phyloP scores from a whole-genome alignment of 2,888 invertebrate species.

The Podotricha telesiphe region DNA sequence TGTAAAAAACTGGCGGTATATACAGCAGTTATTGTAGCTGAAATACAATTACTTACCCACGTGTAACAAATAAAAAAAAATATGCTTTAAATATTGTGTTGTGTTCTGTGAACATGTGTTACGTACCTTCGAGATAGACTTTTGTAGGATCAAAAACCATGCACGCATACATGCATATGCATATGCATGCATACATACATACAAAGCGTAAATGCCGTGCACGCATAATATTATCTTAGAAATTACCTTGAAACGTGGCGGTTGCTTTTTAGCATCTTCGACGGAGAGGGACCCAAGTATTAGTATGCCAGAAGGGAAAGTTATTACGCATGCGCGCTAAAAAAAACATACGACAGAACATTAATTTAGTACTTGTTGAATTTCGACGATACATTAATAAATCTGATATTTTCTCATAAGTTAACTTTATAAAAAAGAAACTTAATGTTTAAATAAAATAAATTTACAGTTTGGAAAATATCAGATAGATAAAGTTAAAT shows the following conservation, averaged over 20 bases:
- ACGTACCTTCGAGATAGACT: constrained; percentile 57
- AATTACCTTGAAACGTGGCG: constrained; percentile 70
- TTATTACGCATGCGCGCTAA: constrained; percentile 84
- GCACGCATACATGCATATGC: too few species aligned
- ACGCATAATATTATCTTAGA: constrained; percentile 49
- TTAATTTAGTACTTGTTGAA: constrained; percentile 61
- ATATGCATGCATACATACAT: too few species aligned
- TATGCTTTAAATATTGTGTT: constrained; percentile 18
- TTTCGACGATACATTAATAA: constrained; percentile 35
- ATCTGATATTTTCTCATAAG: constrained; percentile 39
- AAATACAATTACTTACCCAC: constrained; percentile 49
- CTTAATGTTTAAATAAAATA: neutral
- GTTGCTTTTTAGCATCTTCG: constrained; percentile 64
- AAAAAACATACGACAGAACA: constrained; percentile 80
- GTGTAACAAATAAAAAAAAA: constrained; percentile 9
- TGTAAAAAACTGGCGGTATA: constrained; percentile 57
- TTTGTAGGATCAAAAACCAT: constrained; percentile 11
- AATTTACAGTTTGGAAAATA: constrained; percentile 49
- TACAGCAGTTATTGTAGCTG: constrained; percentile 68
- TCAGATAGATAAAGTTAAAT: constrained; percentile 54
- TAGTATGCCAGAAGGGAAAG: constrained; percentile 84
- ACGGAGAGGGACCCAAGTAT: constrained; percentile 73
- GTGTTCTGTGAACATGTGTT: constrained; percentile 44
- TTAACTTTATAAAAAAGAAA: constrained; percentile 5
- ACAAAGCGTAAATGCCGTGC: constrained; percentile 55